These are phyloP conservation scores for Armadillidium nasatum DNA, from an alignment of 1,140 invertebrate species.

Conservation along the genomic window DNA sequence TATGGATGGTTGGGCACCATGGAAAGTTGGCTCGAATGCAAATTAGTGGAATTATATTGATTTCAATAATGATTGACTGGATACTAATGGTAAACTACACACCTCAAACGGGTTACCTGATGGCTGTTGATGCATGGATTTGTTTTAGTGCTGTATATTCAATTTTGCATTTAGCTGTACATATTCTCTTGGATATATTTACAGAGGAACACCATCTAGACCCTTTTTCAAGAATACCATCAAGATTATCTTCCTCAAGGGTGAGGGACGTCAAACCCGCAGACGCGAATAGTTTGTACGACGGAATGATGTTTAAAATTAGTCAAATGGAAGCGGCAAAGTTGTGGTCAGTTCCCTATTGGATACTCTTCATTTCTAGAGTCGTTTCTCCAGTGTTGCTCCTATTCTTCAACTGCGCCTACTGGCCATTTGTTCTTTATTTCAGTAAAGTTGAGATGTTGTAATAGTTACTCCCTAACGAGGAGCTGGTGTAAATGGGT, in stretches of 20 bases:
- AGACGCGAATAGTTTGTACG: neutral
- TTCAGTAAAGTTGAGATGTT: neutral
- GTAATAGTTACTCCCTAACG: no score
- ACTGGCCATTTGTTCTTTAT: neutral
- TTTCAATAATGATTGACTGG: neutral
- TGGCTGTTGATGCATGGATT: neutral
- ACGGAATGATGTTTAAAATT: neutral
- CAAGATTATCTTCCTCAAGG: neutral
- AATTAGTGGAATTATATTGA: neutral
- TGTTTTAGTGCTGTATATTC: neutral
- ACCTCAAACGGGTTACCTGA: neutral
- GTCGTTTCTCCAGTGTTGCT: neutral
- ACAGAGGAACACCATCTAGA: neutral
- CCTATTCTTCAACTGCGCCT: neutral
- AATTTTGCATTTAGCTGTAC: neutral
- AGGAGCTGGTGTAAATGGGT: no score
- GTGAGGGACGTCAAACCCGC: neutral
- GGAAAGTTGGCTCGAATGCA: neutral
- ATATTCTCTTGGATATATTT: neutral
- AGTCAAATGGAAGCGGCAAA: neutral
- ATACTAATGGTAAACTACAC: neutral
- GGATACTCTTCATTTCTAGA: neutral
- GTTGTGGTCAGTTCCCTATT: neutral
- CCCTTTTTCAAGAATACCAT: neutral
- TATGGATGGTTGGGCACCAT: neutral